A percentile compares a stretch with the other conserved stretches of the same genome.
Evolutionary conservation across 64 coral and sea anemone genomes (phyloP).

Genomic region (Montipora foliosa): DNA sequence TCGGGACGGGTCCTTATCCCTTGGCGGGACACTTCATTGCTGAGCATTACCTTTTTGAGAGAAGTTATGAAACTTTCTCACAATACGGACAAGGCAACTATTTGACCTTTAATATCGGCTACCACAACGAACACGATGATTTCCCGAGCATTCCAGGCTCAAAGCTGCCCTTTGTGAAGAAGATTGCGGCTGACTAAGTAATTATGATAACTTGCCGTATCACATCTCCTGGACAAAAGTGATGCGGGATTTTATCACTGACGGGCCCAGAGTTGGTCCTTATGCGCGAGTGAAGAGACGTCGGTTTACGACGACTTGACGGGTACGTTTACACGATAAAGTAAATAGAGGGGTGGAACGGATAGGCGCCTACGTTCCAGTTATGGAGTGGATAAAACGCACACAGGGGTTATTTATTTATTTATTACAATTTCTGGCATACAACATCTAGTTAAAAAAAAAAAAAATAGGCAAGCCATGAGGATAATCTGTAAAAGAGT

Average conservation of each 20-base stretch:
- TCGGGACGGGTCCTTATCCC: constrained; percentile 68
- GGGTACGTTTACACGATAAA: too few relatives aligned
- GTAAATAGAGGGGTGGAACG: too few relatives aligned
- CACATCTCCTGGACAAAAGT: constrained; percentile 72
- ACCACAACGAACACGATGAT: constrained; percentile 67
- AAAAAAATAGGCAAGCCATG: too few relatives aligned
- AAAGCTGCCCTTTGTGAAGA: constrained; percentile 49
- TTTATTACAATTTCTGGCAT: too few relatives aligned
- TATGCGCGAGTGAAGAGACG: constrained; percentile 60
- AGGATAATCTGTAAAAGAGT: too few relatives aligned
- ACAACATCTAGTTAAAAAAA: too few relatives aligned
- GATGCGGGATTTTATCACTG: constrained; percentile 65
- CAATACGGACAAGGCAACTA: constrained; percentile 66
- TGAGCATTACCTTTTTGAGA: constrained; percentile 74
- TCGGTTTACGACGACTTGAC: not conserved
- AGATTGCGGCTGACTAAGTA: constrained; percentile 54
- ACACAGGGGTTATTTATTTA: too few relatives aligned
- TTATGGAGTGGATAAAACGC: too few relatives aligned
- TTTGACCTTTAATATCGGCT: constrained; percentile 53
- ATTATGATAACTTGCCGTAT: constrained; percentile 67
- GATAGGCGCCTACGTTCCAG: too few relatives aligned
- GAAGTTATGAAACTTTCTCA: constrained; percentile 61
- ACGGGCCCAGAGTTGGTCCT: constrained; percentile 58
- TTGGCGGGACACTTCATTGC: constrained; percentile 64
- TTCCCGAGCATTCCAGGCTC: constrained; percentile 73